Evolutionary conservation across 2,888 invertebrate species (phyloP), one percentile per base, ranked within the genome.

Genomic region (Stomorhina lunata): DNA sequence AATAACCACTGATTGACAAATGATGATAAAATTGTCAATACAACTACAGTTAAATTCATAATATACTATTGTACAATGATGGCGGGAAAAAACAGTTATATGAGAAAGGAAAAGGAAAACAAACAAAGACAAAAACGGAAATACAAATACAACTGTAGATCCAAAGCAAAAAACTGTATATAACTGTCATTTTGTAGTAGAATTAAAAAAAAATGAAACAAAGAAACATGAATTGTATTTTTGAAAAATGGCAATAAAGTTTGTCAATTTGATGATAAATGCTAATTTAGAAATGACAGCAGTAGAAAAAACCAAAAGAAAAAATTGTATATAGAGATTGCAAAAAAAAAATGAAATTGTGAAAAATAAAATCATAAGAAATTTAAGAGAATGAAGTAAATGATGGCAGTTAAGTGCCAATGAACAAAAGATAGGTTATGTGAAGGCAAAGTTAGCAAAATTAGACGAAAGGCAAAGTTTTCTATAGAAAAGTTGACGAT

Each of bases 231-330:
- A 77, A 73, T 73, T 61, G 57, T 59, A 20, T 66, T 65, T 77
- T 68, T 71, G 65, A 79, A 71, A 72, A 82, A 82, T 71, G 79
- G 61, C 82, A 82, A 79, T 72, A 82, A 79, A 65, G 71, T 79
- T 82, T 82, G 75, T 82, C 82, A 76, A 71, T 82, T 82, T 76
- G 79, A 76, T 82, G 82, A 82, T 82, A 82, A 82, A 82, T 82
- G 82, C 79, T 82, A 82, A 82, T 82, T 82, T 82, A 57, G 69
- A 79, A 79, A 75, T 82, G 79, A 79, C 79, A 82, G 71, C 71
- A 71, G 53, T 71, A 69, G 66, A 43, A 66, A 45, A 17, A 55
- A 63, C 1, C 22, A 27, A 29, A 2, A 63, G 32, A 7, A 22
- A n/a, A 6, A 15, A 25, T 1, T 32, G 50, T 7, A 57, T 25